Conservation (phyloP, 2,113 vertebrate species). For the Nannobrachium achirus region DNA sequence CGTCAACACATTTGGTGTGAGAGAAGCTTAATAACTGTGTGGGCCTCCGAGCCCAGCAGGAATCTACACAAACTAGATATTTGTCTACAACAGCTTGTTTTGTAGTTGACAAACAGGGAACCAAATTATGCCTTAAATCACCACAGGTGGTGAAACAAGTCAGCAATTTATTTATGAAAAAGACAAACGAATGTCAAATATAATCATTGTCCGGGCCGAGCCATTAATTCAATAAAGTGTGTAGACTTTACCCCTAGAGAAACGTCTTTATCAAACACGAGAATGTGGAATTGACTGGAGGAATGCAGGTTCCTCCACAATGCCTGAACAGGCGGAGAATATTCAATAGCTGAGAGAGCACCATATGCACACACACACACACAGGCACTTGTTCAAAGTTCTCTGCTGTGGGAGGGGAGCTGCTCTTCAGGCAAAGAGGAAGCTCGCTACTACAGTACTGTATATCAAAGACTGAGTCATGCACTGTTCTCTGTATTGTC, state of each 20-base stretch:
- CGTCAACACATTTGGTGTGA: no score
- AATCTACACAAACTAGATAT: neutral
- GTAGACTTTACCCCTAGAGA: neutral
- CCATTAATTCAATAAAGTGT: neutral
- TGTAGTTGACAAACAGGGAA: neutral
- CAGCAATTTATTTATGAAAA: slow-evolving; percentile 4
- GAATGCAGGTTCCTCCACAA: neutral
- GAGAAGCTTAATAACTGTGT: no score
- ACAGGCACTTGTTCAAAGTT: slow-evolving; percentile 10
- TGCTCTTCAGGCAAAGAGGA: no score
- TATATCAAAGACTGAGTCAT: slow-evolving; percentile 15
- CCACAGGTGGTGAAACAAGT: neutral
- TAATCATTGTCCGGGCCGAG: neutral
- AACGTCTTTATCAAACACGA: slow-evolving; percentile 1
- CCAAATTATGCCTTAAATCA: neutral
- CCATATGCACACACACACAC: slow-evolving; percentile 8
- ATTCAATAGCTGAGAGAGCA: neutral
- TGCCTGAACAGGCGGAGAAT: neutral
- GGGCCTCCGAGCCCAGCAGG: neutral
- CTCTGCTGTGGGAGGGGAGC: neutral
- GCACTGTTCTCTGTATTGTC: neutral
- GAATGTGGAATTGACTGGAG: slow-evolving; percentile 3
- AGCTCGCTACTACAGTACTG: no score
- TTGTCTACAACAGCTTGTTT: neutral
- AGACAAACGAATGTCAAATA: slow-evolving; percentile 5